These are phyloP conservation scores for Chaetops frenatus DNA, from an alignment of 2,113 vertebrate genomes.

Conservation along the genomic window DNA sequence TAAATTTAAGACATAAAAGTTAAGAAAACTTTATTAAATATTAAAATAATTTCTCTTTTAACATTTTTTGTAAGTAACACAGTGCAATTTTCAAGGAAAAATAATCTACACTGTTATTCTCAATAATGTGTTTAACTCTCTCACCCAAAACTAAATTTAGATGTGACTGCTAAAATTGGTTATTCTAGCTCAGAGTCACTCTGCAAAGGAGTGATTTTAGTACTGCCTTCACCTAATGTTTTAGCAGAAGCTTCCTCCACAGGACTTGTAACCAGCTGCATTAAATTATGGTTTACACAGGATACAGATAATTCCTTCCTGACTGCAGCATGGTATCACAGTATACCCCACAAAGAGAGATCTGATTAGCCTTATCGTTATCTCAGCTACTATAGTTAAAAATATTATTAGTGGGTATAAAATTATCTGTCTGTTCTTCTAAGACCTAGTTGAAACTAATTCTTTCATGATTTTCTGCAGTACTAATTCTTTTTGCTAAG, in stretches of 20 bases:
- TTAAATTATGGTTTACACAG: neutral
- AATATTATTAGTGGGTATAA: constrained; percentile 4
- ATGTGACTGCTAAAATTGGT: neutral
- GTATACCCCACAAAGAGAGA: neutral
- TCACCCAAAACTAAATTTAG: neutral
- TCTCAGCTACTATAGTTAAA: neutral
- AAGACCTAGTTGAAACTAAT: neutral
- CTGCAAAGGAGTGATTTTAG: neutral
- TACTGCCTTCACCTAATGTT: neutral
- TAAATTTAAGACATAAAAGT: constrained; percentile 11
- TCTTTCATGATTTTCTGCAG: neutral
- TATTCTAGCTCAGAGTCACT: neutral
- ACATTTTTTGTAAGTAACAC: neutral
- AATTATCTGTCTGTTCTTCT: neutral
- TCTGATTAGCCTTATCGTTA: neutral
- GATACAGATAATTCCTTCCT: neutral
- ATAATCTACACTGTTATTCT: neutral
- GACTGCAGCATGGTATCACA: neutral
- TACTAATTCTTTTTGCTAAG: neutral
- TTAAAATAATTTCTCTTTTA: constrained; percentile 25
- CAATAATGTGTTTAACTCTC: neutral
- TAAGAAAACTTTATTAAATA: neutral
- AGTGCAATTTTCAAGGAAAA: neutral
- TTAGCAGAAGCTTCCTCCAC: neutral
- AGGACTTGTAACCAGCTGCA: neutral